Conservation (phyloP, 53 echinoderm and acorn worm genomes). For the Apostichopus leukothele region DNA sequence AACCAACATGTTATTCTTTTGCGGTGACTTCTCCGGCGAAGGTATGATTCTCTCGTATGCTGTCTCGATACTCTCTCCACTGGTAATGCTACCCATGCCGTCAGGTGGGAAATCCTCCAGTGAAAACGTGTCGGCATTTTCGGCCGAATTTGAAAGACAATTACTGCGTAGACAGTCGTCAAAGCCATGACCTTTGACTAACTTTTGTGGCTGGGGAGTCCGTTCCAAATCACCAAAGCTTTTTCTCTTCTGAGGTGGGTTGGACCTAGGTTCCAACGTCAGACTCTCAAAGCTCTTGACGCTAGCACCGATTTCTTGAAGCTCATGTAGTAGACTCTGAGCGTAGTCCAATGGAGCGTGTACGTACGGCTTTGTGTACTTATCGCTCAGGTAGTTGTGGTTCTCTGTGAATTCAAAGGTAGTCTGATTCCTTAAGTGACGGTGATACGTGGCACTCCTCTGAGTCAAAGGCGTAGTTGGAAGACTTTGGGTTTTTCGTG, state of each 20-base stretch:
- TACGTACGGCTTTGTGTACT: constrained; percentile 86
- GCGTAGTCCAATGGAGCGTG: constrained; percentile 95
- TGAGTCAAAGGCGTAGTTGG: constrained; percentile 40
- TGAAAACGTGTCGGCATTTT: constrained; percentile 55
- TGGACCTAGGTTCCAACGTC: constrained; percentile 76
- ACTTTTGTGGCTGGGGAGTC: constrained; percentile 38
- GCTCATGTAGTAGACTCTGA: constrained; percentile 85
- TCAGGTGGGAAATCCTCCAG: constrained; percentile 54
- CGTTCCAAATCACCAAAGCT: constrained; percentile 43
- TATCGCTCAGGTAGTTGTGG: constrained; percentile 73
- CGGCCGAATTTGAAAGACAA: constrained; percentile 18
- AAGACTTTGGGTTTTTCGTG: constrained; percentile 50
- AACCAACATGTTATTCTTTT: constrained; percentile 17
- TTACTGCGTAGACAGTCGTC: constrained; percentile 40
- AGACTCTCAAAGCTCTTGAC: constrained; percentile 95
- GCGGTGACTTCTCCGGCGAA: constrained; percentile 46
- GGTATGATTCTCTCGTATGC: constrained; percentile 73
- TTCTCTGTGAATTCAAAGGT: constrained; percentile 58
- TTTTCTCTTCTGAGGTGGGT: constrained; percentile 78
- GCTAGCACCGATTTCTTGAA: constrained; percentile 85
- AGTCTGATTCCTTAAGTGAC: constrained; percentile 33
- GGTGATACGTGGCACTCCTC: constrained; percentile 34
- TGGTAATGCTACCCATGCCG: constrained; percentile 69
- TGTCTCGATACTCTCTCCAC: constrained; percentile 82
- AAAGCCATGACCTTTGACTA: constrained; percentile 46